Base-by-base conservation (phyloP, 2,113 vertebrate species). In the Synchiropus splendidus region DNA sequence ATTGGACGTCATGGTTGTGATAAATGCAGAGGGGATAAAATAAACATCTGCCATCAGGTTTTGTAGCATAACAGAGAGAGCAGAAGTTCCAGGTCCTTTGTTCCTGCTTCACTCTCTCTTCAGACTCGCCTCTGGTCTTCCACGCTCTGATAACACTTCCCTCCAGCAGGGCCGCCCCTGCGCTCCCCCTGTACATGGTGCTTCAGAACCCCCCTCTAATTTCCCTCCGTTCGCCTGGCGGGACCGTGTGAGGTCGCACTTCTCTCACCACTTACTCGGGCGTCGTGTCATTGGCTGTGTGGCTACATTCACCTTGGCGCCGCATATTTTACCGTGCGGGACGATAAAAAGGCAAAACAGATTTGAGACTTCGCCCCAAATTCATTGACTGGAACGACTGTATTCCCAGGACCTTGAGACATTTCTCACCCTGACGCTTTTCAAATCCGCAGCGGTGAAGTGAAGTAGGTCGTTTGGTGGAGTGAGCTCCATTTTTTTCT, bases 381-480 rank as follows among this genome's bases (percentile, higher is more conserved):
- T 84, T 82, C 78, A 82, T 80, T 79, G 80, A 84, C 68, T 84
- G 77, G 80, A 85, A 85, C 80, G 78, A 79, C 75, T 78, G 80
- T 82, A 83, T 80, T 84, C 77, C 79, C 79, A 82, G 75, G 77
- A 82, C 79, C 79, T 82, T 83, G 79, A 80, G 78, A 81, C 77
- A 78, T 83, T 84, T 83, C 76, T 80, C 75, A 84, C 72, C 64
- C 69, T 70, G 76, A 72, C 70, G 70, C 56, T 74, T 80, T 79
- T 79, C 68, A 70, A 81, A 75, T 65, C 75, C 77, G 67, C 77
- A 72, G 75, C 56, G 72, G 79, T 71, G 64, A 79, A 79, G 78
- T 77, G 64, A 80, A 83, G 74, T 80, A 79, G 74, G 79, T 78
- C 75, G 68, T 83, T 84, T 80, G 64, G 73, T 67, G 70, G 73